Evolutionary conservation across 2,113 vertebrate genomes (phyloP).

Genomic region (Sebastes fasciatus): DNA sequence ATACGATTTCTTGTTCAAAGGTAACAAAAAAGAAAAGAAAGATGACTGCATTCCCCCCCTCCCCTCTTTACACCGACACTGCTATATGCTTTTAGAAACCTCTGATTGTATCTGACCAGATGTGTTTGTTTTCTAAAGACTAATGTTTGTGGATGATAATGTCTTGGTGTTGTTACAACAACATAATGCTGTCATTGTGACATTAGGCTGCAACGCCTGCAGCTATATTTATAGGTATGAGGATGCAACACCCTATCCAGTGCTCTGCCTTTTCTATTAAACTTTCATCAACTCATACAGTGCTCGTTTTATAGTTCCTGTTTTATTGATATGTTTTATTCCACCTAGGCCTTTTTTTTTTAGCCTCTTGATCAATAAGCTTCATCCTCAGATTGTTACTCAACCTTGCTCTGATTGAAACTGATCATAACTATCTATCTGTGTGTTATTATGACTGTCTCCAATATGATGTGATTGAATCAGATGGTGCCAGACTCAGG

Average conservation of each 20-base stretch:
- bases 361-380: constrained; percentile 56
- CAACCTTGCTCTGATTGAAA: background rate
- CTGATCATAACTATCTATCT: constrained; percentile 19
- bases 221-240: constrained; percentile 68
- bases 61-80: constrained; percentile 38
- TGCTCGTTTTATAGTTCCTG: background rate
- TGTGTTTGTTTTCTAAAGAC: constrained; percentile 6
- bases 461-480: background rate
- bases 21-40: constrained; percentile 72
- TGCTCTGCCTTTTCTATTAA: constrained; percentile 49
- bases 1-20: constrained; percentile 91
- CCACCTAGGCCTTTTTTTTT: constrained; percentile 46
- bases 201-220: constrained; percentile 63
- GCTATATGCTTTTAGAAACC: constrained; percentile 31
- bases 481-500: constrained; percentile 37
- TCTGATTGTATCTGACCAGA: constrained; percentile 38
- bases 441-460: constrained; percentile 9
- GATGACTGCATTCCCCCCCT: constrained; percentile 71
- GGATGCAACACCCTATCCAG: constrained; percentile 62
- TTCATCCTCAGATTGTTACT: constrained; percentile 14
- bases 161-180: constrained; percentile 53
- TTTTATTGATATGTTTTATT: constrained; percentile 31
- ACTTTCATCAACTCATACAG: constrained; percentile 55
- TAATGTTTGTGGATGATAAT: constrained; percentile 50
- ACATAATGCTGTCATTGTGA: constrained; percentile 73